Conservation (phyloP, 1,140 invertebrate species). For the Helicoverpa zea region DNA sequence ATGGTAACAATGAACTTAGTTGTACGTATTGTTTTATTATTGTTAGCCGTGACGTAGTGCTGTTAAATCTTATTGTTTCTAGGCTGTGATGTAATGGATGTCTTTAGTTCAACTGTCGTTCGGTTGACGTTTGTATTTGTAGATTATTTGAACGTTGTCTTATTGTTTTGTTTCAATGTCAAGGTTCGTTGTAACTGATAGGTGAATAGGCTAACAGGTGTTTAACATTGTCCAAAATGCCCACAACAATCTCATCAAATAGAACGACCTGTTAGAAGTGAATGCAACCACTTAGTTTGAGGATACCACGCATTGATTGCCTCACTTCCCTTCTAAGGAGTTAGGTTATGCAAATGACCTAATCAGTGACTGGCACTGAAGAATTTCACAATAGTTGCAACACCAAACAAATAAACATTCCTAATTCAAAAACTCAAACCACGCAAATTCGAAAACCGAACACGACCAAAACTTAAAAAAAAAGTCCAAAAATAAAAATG, state of each 20-base stretch:
- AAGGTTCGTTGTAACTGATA: constrained; percentile 23
- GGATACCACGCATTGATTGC: constrained; percentile 37
- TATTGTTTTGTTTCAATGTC: constrained; percentile 41
- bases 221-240: constrained; percentile 12
- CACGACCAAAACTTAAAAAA: constrained; percentile 7
- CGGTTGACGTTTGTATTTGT: constrained; percentile 38
- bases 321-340: constrained; percentile 24
- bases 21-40: constrained; percentile 68
- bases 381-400: too few species aligned
- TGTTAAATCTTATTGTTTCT: constrained; percentile 60
- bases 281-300: background rate
- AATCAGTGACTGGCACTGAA: constrained; percentile 8
- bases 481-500: constrained; percentile 30
- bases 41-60: constrained; percentile 52
- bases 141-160: constrained; percentile 30
- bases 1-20: constrained; percentile 73
- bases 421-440: background rate
- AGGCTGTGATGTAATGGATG: constrained; percentile 36
- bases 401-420: background rate
- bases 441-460: constrained; percentile 22
- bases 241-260: constrained; percentile 1
- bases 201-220: constrained; percentile 1
- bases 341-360: constrained; percentile 37
- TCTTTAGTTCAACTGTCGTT: constrained; percentile 36
- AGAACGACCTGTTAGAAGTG: background rate